Evolutionary conservation across 1,140 invertebrate species (phyloP), one percentile per base, ranked within the genome.

Genomic region (Brachionus rubens): DNA sequence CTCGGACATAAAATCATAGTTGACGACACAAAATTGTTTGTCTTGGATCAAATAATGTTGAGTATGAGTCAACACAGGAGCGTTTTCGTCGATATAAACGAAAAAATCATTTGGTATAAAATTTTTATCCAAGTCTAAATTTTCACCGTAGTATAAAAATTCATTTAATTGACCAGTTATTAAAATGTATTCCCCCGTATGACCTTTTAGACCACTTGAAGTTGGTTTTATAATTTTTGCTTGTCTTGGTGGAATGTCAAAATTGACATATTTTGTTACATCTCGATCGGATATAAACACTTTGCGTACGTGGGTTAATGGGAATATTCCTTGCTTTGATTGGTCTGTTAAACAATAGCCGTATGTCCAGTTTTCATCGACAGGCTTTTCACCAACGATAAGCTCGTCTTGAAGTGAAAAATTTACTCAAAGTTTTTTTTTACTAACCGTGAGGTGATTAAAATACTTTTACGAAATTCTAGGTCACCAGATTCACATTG

Each of bases 81-180:
- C 9, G 12, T 59, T n/a, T 33, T 59, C 28, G 19, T 59, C 30
- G 4, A 33, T 41, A 59, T 16, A 59, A 59, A 33, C 16, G 21
- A 59, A 59, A n/a, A 30, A 36, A 2, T 59, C 30, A 5, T 30
- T 59, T 5, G 36, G 9, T 6, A 59, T 33, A 7, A 59, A 36
- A 33, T 41, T 10, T 59, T 59, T 59, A 16, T 59, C 54, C 1
- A 59, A 19, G 16, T 59, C 54, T 33, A 59, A 40, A 59, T 59
- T 59, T 19, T 59, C 28, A 21, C 54, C 54, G 36, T 33, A 59
- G 36, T 59, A 59, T 19, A 59, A 59, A 10, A 43, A 65, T 24
- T 65, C 59, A 65, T 65, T 65, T 26, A 43, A 14, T 65, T 65
- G 40, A 19, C 54, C 54, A 59, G 19, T 59, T 21, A 59, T 59